These are phyloP conservation scores for Caenorhabditis macrosperma DNA, from an alignment of 2,888 invertebrate genomes.

Conservation along the genomic window DNA sequence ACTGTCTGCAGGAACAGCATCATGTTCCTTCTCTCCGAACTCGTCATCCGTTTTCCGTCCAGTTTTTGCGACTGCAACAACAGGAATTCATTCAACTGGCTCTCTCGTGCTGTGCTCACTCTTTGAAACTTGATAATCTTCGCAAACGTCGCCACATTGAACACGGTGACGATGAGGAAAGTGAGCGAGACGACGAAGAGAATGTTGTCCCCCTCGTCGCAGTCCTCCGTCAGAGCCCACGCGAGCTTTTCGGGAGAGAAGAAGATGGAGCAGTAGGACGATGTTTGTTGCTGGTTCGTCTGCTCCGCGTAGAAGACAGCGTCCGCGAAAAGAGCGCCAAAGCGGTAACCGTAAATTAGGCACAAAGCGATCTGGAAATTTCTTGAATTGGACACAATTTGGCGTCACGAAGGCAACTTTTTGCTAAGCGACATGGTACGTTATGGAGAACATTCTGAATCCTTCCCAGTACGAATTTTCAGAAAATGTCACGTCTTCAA, in stretches of 20 bases:
- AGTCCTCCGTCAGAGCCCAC: slow-evolving; percentile 13
- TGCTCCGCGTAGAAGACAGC: not conserved
- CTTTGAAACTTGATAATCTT: slow-evolving; percentile 12
- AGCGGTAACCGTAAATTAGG: slow-evolving; percentile 25
- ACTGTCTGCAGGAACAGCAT: slow-evolving; percentile 35
- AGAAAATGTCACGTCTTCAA: no score
- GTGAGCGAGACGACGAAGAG: slow-evolving; percentile 12
- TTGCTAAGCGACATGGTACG: no score
- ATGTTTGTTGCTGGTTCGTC: not conserved
- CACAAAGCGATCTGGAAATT: not conserved
- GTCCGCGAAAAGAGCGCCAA: not conserved
- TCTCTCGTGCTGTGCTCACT: not conserved
- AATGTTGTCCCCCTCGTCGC: slow-evolving; percentile 15
- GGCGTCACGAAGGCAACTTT: no score
- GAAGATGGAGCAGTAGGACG: slow-evolving; percentile 2
- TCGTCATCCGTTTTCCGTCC: slow-evolving; percentile 5
- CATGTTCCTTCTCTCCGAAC: slow-evolving; percentile 17
- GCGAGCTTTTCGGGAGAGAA: slow-evolving; percentile 19
- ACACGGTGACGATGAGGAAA: slow-evolving; percentile 11
- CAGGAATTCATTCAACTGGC: not conserved
- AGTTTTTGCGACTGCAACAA: not conserved
- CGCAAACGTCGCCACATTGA: slow-evolving; percentile 13
- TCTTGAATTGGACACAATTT: no score
- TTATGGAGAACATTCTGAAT: no score
- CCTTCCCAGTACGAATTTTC: no score